These are phyloP conservation scores for Dendrolimus punctatus DNA, from an alignment of 1,140 invertebrate genomes.

Conservation along the genomic window DNA sequence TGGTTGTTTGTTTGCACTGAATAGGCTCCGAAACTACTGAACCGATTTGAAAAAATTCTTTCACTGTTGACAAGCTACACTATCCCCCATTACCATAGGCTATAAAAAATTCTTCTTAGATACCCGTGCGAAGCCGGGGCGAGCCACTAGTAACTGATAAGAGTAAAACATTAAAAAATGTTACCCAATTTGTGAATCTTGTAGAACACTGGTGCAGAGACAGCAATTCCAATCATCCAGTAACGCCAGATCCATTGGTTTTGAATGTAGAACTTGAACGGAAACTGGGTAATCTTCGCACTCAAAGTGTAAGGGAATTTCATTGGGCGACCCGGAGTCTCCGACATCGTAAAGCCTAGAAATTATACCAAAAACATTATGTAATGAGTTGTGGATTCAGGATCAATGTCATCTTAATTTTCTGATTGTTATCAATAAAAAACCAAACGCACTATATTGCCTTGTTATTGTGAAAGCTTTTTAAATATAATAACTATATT, in stretches of 20 bases:
- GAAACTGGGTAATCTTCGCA: constrained; percentile 87
- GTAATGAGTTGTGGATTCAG: constrained; percentile 22
- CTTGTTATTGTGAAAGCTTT: too few species aligned
- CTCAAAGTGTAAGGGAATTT: constrained; percentile 86
- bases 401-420: not conserved
- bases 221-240: constrained; percentile 71
- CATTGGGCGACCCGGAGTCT: constrained; percentile 77
- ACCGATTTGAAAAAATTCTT: too few species aligned
- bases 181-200: constrained; percentile 82
- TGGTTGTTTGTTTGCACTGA: too few species aligned
- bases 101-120: too few species aligned
- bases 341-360: constrained; percentile 42
- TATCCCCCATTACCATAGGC: too few species aligned
- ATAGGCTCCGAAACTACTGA: too few species aligned
- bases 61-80: too few species aligned
- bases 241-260: constrained; percentile 83
- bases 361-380: constrained; percentile 42
- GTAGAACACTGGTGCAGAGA: constrained; percentile 79
- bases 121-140: too few species aligned
- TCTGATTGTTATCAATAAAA: not conserved
- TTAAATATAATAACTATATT: too few species aligned
- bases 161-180: constrained; percentile 19
- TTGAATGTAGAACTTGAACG: constrained; percentile 77
- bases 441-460: too few species aligned
- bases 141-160: too few species aligned